Base-by-base conservation (phyloP, 2,797 vertebrate species). In the Aphelocoma californica region DNA sequence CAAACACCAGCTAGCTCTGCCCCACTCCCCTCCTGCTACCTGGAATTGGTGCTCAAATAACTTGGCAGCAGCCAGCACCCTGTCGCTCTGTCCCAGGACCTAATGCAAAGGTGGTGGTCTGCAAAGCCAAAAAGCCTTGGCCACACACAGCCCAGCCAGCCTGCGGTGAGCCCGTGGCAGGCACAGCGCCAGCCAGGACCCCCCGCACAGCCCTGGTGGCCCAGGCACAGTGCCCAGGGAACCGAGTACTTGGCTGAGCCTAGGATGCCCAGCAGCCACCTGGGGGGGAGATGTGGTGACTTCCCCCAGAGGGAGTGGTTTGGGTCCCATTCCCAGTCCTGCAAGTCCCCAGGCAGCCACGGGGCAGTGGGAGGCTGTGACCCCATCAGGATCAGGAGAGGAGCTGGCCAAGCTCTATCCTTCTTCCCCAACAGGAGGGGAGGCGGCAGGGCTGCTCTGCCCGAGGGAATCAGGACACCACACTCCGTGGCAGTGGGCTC, bases 71-170 rank as follows among this genome's bases (percentile, higher is more conserved):
- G 61, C 18, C 58, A 62, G 42, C 1, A 0, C n/a, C 1, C 3
- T 0, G 0, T 18, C 0, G 0, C 31, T 87, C 71, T 7, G 14
- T 28, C 78, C 70, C 26, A 21, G 34, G 28, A 69, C 42, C 12
- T 3, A 28, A 47, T 0, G 14, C 74, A 60, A 56, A 94, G 65
- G 75, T 80, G 81, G 18, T 10, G 53, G 60, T 80, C 74, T 42
- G 64, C 71, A 77, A 36, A 80, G 56, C 31, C 65, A 48, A 88
- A 79, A 88, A 81, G 62, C 34, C 50, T 86, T 0, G 2, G 86
- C 92, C 88, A 75, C 50, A 81, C 75, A 1, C 64, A 90, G 90
- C 62, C 58, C 11, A 4, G 45, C 8, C 50, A 42, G 54, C 18
- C 74, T 25, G 1, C 0, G 1, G 54, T 8, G 3, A 84, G 62